Evolutionary conservation across 2,797 vertebrate genomes (phyloP).

Genomic region (Gastrophryne carolinensis): DNA sequence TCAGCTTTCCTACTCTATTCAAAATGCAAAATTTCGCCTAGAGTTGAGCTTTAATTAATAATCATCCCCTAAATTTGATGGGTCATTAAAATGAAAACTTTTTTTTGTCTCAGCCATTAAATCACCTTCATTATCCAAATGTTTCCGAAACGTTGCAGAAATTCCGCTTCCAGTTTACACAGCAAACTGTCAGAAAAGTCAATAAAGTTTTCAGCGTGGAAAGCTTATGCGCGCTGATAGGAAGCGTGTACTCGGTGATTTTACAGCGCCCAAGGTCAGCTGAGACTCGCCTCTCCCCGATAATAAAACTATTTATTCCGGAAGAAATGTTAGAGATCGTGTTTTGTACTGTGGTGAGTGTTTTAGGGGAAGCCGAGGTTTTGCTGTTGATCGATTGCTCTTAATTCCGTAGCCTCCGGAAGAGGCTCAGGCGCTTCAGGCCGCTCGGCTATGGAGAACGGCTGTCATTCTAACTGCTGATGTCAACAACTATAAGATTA

Average conservation of each 20-base stretch:
- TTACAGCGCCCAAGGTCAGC: slow-evolving; percentile 22
- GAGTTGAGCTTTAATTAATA: no score
- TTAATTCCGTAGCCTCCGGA: slow-evolving; percentile 16
- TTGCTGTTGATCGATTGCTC: slow-evolving; percentile 17
- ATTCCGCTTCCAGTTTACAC: not conserved
- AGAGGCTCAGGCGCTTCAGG: not conserved
- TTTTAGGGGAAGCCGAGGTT: slow-evolving; percentile 6
- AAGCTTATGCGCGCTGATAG: slow-evolving; percentile 10
- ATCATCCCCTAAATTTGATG: no score
- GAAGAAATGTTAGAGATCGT: not conserved
- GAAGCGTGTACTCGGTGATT: not conserved
- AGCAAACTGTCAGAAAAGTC: slow-evolving; percentile 3
- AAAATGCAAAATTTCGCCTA: no score
- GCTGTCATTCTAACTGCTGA: slow-evolving; percentile 41
- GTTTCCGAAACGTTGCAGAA: not conserved
- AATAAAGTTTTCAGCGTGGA: not conserved
- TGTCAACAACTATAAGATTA: slow-evolving; percentile 40
- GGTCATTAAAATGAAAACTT: no score
- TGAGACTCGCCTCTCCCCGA: slow-evolving; percentile 1
- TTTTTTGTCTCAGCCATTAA: no score
- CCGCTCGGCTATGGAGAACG: slow-evolving; percentile 8
- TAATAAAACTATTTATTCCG: slow-evolving; percentile 29
- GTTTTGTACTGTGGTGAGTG: not conserved
- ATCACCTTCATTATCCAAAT: not conserved
- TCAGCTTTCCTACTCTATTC: no score